Conservation (phyloP, 2,888 invertebrate species). For the Alentia gelatinosa region DNA sequence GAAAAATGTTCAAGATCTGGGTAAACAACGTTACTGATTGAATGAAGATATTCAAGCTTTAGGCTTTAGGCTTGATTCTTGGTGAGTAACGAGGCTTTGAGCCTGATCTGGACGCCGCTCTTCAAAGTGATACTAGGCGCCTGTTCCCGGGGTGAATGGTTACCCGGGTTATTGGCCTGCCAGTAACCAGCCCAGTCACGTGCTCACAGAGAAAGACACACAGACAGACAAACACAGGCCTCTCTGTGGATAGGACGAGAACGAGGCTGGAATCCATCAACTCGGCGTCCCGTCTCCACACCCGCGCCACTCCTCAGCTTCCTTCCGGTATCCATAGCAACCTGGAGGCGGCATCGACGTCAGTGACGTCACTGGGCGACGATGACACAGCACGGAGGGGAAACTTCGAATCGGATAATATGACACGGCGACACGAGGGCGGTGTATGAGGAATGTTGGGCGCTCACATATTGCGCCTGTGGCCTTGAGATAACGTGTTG, state of each 20-base stretch:
- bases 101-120: too few relatives aligned
- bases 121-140: too few relatives aligned
- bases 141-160: neutral
- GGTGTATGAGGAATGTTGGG: neutral
- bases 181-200: neutral
- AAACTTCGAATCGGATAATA: neutral
- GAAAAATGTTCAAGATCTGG: too few relatives aligned
- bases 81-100: too few relatives aligned
- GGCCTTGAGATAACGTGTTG: too few relatives aligned
- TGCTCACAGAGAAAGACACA: neutral
- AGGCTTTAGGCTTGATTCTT: too few relatives aligned
- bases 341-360: neutral
- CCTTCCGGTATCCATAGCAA: neutral
- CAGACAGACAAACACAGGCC: constrained; percentile 8
- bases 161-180: neutral
- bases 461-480: too few relatives aligned
- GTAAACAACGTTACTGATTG: too few relatives aligned
- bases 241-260: neutral
- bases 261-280: neutral
- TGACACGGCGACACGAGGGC: neutral
- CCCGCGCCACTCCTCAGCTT: neutral
- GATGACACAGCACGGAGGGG: neutral
- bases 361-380: neutral
- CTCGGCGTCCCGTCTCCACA: neutral
- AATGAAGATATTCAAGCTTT: too few relatives aligned